phyloP scores from a whole-genome alignment of 2,797 vertebrate species.

The Propithecus deckenii region DNA sequence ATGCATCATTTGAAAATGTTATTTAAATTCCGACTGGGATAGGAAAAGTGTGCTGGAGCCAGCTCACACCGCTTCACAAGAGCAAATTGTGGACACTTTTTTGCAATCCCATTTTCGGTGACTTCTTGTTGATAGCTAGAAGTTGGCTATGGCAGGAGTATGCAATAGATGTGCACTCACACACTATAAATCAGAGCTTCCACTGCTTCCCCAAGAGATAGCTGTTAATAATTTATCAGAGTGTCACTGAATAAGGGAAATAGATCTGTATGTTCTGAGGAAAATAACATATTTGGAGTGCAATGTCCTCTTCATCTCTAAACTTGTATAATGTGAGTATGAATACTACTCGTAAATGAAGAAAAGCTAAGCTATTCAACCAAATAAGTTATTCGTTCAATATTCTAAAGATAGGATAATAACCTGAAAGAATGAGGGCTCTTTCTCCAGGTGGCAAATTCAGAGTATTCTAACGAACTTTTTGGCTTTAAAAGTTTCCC shows the following conservation, averaged over 20 bases:
- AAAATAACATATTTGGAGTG: background rate
- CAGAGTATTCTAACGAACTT: background rate
- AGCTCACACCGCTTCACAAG: fast-evolving
- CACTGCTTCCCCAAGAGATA: background rate
- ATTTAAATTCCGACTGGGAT: background rate
- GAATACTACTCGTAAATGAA: background rate
- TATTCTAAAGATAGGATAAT: background rate
- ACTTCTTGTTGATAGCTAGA: background rate
- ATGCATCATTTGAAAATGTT: background rate
- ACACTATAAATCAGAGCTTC: background rate
- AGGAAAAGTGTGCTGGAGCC: background rate
- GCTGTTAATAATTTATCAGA: background rate
- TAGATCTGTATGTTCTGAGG: background rate
- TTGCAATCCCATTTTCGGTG: background rate
- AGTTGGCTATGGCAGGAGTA: background rate
- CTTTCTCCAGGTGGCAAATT: background rate
- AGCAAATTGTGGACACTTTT: background rate
- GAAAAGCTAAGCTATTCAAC: background rate
- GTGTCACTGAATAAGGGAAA: background rate
- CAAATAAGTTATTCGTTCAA: background rate
- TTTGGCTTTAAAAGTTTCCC: background rate
- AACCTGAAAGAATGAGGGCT: background rate
- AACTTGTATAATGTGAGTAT: background rate
- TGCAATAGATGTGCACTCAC: background rate
- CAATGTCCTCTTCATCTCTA: background rate